These are phyloP conservation scores for Drosophila lacicola DNA, from an alignment of 2,888 invertebrate genomes.

Conservation along the genomic window DNA sequence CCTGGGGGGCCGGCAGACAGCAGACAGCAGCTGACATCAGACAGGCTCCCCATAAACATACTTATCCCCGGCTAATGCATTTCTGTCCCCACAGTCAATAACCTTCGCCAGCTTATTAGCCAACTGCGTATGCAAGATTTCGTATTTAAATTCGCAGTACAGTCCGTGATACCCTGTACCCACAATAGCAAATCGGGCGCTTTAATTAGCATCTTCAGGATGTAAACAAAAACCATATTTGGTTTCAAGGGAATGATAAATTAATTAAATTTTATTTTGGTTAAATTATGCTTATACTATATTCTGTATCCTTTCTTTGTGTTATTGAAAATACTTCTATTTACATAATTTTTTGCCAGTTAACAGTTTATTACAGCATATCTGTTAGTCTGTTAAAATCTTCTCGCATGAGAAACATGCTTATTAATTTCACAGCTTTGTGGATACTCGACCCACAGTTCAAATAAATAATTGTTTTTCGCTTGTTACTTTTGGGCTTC, in stretches of 20 bases:
- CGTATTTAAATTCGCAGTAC: conserved; percentile 12
- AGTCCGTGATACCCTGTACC: conserved; percentile 9
- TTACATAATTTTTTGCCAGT: not conserved
- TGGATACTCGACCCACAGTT: conserved; percentile 65
- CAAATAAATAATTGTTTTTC: conserved; percentile 70
- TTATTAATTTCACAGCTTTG: conserved; percentile 23
- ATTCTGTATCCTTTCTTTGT: too few species aligned
- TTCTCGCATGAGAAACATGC: not conserved
- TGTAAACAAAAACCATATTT: too few species aligned
- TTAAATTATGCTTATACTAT: too few species aligned
- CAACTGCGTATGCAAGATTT: conserved; percentile 29
- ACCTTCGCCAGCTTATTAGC: conserved; percentile 43
- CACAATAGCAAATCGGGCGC: too few species aligned
- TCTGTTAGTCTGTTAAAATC: not conserved
- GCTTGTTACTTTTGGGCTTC: conserved; percentile 21
- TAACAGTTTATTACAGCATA: not conserved
- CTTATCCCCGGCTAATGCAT: conserved; percentile 65
- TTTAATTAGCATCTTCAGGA: too few species aligned
- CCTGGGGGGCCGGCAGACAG: conserved; percentile 51
- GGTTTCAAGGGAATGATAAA: too few species aligned
- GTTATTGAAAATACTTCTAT: not conserved
- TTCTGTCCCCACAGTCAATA: conserved; percentile 50
- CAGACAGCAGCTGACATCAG: not conserved
- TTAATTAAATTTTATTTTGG: too few species aligned
- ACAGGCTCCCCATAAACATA: conserved; percentile 17